A percentile compares a stretch with the other conserved stretches of the same genome.
Conservation (phyloP, 2,113 vertebrate genomes). For the Lichenostomus cassidix region DNA sequence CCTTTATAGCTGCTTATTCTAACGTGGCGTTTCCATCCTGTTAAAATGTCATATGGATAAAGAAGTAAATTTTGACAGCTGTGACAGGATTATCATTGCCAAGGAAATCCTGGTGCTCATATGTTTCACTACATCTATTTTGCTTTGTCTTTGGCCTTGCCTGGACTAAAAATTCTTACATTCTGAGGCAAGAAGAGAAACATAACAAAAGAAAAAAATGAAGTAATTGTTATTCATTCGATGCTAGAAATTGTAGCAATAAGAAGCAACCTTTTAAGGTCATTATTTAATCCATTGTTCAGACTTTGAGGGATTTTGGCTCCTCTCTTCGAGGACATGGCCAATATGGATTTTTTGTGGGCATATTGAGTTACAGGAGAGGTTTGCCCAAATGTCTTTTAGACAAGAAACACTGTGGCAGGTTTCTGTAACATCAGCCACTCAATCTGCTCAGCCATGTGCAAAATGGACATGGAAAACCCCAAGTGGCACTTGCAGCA, state of each 20-base stretch:
- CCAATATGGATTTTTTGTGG: background rate
- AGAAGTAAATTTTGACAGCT: constrained; percentile 72
- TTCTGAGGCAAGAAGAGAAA: constrained; percentile 23
- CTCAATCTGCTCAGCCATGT: background rate
- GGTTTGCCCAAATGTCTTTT: background rate
- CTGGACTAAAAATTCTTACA: constrained; percentile 34
- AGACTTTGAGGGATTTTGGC: background rate
- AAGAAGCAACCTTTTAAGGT: background rate
- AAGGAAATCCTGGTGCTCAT: constrained; percentile 63
- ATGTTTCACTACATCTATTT: constrained; percentile 62
- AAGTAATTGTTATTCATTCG: background rate
- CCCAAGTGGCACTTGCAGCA: background rate
- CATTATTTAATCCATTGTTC: background rate
- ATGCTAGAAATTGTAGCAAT: background rate
- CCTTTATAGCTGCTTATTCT: constrained; percentile 69
- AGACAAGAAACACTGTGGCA: background rate
- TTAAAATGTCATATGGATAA: constrained; percentile 79
- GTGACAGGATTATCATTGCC: constrained; percentile 73
- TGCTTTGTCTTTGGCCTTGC: constrained; percentile 52
- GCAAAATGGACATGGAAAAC: background rate
- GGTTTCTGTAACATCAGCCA: background rate
- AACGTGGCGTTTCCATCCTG: constrained; percentile 64
- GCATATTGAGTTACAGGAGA: background rate
- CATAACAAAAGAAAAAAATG: background rate
- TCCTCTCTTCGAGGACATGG: background rate